Evolutionary conservation across 2,888 invertebrate species (phyloP).

Genomic region (Diarsia dahlii): DNA sequence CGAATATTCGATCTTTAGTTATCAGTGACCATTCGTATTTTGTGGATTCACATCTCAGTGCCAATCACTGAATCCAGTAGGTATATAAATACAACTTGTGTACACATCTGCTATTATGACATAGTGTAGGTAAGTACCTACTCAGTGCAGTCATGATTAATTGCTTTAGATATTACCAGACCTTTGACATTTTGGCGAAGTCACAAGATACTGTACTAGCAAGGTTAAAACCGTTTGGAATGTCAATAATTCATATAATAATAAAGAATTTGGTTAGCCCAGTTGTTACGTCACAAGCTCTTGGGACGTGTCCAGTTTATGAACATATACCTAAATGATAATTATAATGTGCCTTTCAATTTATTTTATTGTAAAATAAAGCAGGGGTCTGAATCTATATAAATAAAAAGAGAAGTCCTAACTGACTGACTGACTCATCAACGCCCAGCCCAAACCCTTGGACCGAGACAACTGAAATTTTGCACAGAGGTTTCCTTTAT

Average conservation of each 20-base stretch:
- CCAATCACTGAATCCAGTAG: slow-evolving; percentile 17
- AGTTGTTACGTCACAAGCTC: slow-evolving; percentile 2
- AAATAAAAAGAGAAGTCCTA: no score
- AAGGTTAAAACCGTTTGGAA: slow-evolving; percentile 27
- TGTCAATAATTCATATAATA: slow-evolving; percentile 10
- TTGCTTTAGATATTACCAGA: slow-evolving; percentile 53
- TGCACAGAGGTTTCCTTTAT: no score
- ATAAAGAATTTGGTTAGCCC: slow-evolving; percentile 26
- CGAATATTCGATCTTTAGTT: background rate
- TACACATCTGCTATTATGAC: slow-evolving; percentile 21
- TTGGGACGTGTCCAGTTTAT: slow-evolving; percentile 7
- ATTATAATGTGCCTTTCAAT: slow-evolving; percentile 49
- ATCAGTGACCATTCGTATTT: slow-evolving; percentile 24
- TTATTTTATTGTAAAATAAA: slow-evolving; percentile 38
- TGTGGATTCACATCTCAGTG: slow-evolving; percentile 11
- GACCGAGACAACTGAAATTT: no score
- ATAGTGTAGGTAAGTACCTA: slow-evolving; percentile 21
- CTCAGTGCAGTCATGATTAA: slow-evolving; percentile 44
- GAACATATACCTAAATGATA: slow-evolving; percentile 34
- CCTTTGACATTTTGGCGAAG: slow-evolving; percentile 47
- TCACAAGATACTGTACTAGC: slow-evolving; percentile 29
- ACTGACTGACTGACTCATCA: no score
- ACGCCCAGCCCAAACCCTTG: no score
- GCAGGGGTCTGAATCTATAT: slow-evolving; percentile 9
- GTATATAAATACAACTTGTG: background rate